Conservation (phyloP, 2,888 invertebrate species). For the Trileptium ribeirensis region DNA sequence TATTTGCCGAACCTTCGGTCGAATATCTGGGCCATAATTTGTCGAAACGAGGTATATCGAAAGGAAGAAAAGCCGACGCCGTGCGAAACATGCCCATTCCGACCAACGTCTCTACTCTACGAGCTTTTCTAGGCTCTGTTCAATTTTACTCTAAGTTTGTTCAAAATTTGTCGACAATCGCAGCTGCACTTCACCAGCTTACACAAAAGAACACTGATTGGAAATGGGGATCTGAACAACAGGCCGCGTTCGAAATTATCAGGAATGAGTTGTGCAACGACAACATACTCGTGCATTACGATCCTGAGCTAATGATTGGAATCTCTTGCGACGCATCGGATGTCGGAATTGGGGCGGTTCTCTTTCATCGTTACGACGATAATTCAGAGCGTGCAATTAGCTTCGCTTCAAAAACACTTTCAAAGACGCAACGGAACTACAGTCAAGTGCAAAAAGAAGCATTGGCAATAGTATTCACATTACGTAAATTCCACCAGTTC, state of each 20-base stretch:
- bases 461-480: not conserved
- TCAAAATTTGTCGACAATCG: not conserved
- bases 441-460: not conserved
- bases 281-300: not conserved
- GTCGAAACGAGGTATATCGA: slow-evolving; percentile 36
- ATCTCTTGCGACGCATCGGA: slow-evolving; percentile 13
- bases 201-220: not conserved
- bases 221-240: not conserved
- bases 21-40: slow-evolving; percentile 40
- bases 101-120: slow-evolving; percentile 39
- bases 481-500: not conserved
- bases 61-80: slow-evolving; percentile 38
- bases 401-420: not conserved
- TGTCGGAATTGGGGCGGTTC: not conserved
- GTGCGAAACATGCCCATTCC: slow-evolving; percentile 41
- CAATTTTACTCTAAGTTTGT: slow-evolving; percentile 44
- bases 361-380: not conserved
- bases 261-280: not conserved
- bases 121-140: slow-evolving; percentile 42
- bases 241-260: not conserved
- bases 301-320: not conserved
- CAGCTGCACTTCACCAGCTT: not conserved
- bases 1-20: slow-evolving; percentile 34
- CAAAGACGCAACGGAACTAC: not conserved
- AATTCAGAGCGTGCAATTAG: not conserved